Evolutionary conservation across 2,113 vertebrate species (phyloP).

Genomic region (Petaurus breviceps): DNA sequence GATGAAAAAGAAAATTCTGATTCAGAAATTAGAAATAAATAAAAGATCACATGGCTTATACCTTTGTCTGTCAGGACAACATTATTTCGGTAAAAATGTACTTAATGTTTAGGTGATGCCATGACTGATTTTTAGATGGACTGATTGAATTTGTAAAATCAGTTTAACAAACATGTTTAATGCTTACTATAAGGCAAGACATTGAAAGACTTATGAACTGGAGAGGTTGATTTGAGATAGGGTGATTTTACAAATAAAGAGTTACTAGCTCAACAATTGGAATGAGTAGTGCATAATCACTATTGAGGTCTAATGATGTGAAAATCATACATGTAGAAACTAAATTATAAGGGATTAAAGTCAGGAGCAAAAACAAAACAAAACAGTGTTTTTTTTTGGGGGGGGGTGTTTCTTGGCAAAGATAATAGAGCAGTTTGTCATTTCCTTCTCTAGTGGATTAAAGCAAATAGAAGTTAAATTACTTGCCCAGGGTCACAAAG

Average conservation of each 20-base stretch:
- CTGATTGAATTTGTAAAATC: not conserved
- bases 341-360: not conserved
- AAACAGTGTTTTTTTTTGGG: too few relatives aligned
- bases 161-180: not conserved
- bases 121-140: not conserved
- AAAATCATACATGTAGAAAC: not conserved
- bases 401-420: too few relatives aligned
- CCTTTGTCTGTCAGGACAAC: not conserved
- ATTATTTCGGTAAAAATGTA: not conserved
- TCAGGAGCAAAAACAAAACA: not conserved
- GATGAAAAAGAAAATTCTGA: too few relatives aligned
- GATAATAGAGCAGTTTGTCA: too few relatives aligned
- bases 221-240: not conserved
- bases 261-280: not conserved
- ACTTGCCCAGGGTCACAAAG: too few relatives aligned
- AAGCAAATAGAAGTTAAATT: too few relatives aligned
- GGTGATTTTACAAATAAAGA: too few relatives aligned
- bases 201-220: not conserved
- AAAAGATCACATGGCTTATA: too few relatives aligned
- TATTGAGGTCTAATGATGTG: not conserved
- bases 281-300: not conserved
- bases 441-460: too few relatives aligned
- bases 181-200: not conserved
- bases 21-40: too few relatives aligned
- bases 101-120: not conserved